Base-by-base conservation (phyloP, 64 coral and sea anemone genomes). In the Catalaphyllia jardinei region DNA sequence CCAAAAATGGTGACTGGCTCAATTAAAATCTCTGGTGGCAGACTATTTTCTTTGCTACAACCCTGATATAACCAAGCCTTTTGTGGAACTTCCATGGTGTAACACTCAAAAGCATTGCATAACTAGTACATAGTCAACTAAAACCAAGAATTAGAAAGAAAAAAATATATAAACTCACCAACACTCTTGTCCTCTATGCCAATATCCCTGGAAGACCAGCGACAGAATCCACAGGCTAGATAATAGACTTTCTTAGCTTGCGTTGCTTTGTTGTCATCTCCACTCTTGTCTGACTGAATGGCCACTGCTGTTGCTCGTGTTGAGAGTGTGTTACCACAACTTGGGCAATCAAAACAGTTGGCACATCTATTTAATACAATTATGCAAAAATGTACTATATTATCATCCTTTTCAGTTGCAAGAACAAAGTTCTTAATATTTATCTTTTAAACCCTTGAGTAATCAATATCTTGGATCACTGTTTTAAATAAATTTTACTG, bases 191-290 rank as follows among this genome's bases (percentile, higher is more conserved):
- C 97, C 57, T 73, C 82, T 75, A 99, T 99, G 3, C 91, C 86
- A 49, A 95, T 89, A 86, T 99, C 97, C 33, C 97, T 87, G 3
- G 97, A 95, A 18, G 97, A 95, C 97, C 97, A 99, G 20, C 97
- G 91, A 57, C 97, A 99, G 27, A 99, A 99, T 11, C 93, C 97
- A 93, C 97, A 99, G 28, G 97, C 97, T 16, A 99, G 24, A 62
- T 99, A 99, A 91, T 93, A 99, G 0, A 99, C 97, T 87, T 99
- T 99, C 79, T 95, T 99, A 29, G 97, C 97, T 71, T 97, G 91
- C 24, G 89, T 93, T 18, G 92, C 82, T 38, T 95, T 99, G 4
- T 81, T 49, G 73, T 99, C 94, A 50, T 99, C 92, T 20, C 82
- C 90, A 25, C 79, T 17, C 57, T 86, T 92, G 11, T 92, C 94